Conservation (phyloP, 2,797 vertebrate genomes). For the Aldrovandia affinis region DNA sequence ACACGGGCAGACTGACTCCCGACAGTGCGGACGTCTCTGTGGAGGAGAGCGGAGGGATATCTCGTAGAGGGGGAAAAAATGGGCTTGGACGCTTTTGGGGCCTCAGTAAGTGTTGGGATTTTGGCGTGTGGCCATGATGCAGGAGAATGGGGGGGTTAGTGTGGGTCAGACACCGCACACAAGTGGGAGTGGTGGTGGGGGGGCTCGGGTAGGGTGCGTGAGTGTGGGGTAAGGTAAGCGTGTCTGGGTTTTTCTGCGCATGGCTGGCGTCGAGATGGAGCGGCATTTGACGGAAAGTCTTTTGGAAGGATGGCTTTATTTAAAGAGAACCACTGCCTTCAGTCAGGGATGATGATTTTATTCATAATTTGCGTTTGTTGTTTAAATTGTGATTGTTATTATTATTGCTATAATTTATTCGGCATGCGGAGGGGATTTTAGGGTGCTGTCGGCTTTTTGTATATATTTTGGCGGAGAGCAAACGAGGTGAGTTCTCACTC, state of each 20-base stretch:
- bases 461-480: conserved; percentile 1
- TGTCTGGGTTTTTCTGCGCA: conserved; percentile 43
- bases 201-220: neutral
- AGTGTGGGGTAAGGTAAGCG: neutral
- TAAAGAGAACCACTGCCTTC: conserved; percentile 59
- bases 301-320: conserved; percentile 52
- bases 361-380: conserved; percentile 34
- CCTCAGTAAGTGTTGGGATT: neutral
- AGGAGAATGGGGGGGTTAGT: neutral
- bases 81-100: neutral
- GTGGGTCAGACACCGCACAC: too few relatives aligned
- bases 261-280: neutral
- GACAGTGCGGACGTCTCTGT: too few relatives aligned
- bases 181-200: neutral
- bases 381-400: conserved; percentile 35
- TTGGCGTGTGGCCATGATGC: neutral
- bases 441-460: conserved; percentile 1
- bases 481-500: neutral
- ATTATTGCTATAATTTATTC: conserved; percentile 42
- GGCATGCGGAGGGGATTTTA: conserved; percentile 46
- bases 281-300: conserved; percentile 11
- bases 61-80: neutral
- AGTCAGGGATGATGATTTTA: conserved; percentile 40
- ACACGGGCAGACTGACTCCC: too few relatives aligned
- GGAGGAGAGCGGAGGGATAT: neutral